Conservation (phyloP, 2,888 invertebrate genomes). For the Eupeodes luniger region DNA sequence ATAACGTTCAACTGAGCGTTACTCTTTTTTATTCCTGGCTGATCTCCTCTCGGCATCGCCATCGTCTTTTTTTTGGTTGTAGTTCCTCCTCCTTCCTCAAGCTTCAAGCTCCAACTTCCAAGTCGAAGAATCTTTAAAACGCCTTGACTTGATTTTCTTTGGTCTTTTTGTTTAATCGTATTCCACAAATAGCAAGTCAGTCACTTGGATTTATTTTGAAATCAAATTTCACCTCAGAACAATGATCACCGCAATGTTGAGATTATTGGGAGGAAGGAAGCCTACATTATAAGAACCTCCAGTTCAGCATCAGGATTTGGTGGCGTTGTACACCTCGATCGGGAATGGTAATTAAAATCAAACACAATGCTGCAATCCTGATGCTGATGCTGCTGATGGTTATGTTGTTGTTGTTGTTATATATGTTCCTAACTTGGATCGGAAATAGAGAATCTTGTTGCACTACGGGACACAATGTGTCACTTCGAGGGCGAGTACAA, state of each 20-base stretch:
- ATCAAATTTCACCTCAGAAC: slow-evolving; percentile 75
- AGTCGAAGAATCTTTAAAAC: slow-evolving; percentile 44
- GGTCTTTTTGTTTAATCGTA: background rate
- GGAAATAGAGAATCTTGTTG: slow-evolving; percentile 77
- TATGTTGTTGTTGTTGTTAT: slow-evolving; percentile 7
- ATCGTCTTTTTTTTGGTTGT: background rate
- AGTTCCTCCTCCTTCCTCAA: background rate
- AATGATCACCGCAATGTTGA: slow-evolving; percentile 53
- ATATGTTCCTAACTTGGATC: slow-evolving; percentile 34
- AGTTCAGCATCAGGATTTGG: background rate
- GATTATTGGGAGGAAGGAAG: slow-evolving; percentile 8
- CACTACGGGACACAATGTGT: slow-evolving; percentile 65
- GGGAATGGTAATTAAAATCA: slow-evolving; percentile 75
- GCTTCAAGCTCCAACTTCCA: background rate
- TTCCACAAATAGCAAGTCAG: slow-evolving; percentile 60
- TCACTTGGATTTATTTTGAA: slow-evolving; percentile 75
- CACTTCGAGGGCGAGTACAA: slow-evolving; percentile 76
- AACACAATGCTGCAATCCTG: slow-evolving; percentile 60
- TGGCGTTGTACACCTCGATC: slow-evolving; percentile 60
- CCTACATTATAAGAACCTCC: background rate
- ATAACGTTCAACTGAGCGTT: slow-evolving; percentile 76
- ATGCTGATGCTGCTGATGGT: slow-evolving; percentile 34
- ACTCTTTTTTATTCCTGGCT: slow-evolving; percentile 42
- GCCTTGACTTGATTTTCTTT: slow-evolving; percentile 54
- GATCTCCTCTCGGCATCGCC: slow-evolving; percentile 2